Percentiles rank a stretch among this genome's conserved stretches.
Evolutionary conservation across 2,113 vertebrate genomes (phyloP).

Genomic region (Thymallus thymallus): DNA sequence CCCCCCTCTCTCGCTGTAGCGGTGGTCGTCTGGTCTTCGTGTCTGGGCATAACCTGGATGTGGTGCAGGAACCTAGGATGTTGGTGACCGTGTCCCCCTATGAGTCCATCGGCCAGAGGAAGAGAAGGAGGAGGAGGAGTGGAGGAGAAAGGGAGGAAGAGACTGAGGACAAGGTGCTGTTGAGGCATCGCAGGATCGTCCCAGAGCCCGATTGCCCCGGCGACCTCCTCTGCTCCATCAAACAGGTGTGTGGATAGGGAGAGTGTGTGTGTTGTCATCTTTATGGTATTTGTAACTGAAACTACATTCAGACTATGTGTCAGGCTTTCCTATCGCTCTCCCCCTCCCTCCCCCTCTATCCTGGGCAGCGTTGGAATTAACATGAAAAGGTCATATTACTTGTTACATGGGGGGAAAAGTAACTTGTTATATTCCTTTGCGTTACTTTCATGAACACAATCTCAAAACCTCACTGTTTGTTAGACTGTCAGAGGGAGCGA

Average conservation of each 20-base stretch:
- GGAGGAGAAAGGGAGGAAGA: conserved; percentile 35
- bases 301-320: neutral
- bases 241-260: conserved; percentile 60
- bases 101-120: conserved; percentile 33
- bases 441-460: too few relatives aligned
- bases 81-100: conserved; percentile 76
- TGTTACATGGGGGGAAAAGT: too few relatives aligned
- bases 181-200: conserved; percentile 65
- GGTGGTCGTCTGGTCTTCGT: conserved; percentile 87
- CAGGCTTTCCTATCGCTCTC: neutral
- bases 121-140: conserved; percentile 47
- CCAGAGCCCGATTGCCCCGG: conserved; percentile 67
- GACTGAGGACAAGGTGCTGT: conserved; percentile 38
- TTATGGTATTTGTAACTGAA: neutral
- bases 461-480: too few relatives aligned
- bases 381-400: too few relatives aligned
- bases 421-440: too few relatives aligned
- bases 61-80: conserved; percentile 89
- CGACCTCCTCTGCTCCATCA: conserved; percentile 69
- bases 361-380: too few relatives aligned
- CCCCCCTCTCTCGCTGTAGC: conserved; percentile 53
- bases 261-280: neutral
- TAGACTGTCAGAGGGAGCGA: too few relatives aligned
- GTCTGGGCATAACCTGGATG: conserved; percentile 87
- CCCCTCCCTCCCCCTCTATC: neutral